Base-by-base conservation (phyloP, 2,113 vertebrate species). In the Daubentonia madagascariensis region DNA sequence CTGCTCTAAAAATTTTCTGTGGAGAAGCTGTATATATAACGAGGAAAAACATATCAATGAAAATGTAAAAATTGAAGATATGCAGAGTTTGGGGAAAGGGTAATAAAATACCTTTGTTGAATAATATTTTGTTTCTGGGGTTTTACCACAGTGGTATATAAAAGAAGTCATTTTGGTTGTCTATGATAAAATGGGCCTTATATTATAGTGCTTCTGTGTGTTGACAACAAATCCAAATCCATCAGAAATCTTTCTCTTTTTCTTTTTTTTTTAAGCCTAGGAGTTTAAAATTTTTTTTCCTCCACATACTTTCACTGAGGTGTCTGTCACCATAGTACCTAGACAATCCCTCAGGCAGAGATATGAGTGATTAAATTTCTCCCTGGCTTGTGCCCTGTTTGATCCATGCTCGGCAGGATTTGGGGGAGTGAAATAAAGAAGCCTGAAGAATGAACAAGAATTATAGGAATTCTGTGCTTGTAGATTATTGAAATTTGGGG, bases 321-420 rank as follows among this genome's bases (percentile, higher is more conserved):
- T 96, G 97, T 98, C 98, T 98, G 98, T 98, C 96, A 97, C 98
- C 97, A 98, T 98, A 98, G 98, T 68, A 93, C 96, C 97, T 98
- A 97, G 97, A 97, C 98, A 96, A 94, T 89, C 83, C 89, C 93
- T 94, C 57, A 52, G 92, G 92, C 97, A 95, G 94, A 97, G 97
- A 89, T 87, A 79, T 52, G 85, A 96, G 72, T 50, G 94, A 97
- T 98, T 97, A 97, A 95, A 95, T 97, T 96, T 97, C 94, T 97
- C 92, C 72, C 81, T 93, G 92, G 91, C 68, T 94, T 81, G 87
- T 72, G 45, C 94, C 80, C 91, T 75, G 85, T 96, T 94, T 98
- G 94, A 96, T 96, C 95, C 92, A 7, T 32, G 94, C 96, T 88
- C 17, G 0, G 90, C 90, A 70, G 96, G 97, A 94, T 93, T 94